Percentiles rank a stretch among this genome's conserved stretches.
Evolutionary conservation across 2,888 invertebrate genomes (phyloP).

Genomic region (Rotaria macrura): DNA sequence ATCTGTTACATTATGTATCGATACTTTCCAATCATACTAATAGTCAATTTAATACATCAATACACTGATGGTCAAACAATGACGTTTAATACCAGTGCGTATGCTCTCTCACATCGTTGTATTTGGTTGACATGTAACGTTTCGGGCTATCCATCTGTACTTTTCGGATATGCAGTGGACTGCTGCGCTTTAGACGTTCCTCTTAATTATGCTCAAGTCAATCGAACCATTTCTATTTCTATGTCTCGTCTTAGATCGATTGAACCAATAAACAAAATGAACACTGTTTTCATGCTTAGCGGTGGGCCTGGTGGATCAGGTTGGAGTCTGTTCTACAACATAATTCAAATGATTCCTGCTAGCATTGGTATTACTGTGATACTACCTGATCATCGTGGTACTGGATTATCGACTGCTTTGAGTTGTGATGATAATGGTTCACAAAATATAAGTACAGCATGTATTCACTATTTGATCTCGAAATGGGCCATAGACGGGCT

Average conservation of each 20-base stretch:
- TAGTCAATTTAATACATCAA: too few relatives aligned
- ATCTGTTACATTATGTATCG: too few relatives aligned
- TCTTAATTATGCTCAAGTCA: not conserved
- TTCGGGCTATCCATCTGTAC: not conserved
- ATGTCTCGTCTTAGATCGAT: not conserved
- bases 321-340: not conserved
- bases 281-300: not conserved
- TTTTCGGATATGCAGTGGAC: not conserved
- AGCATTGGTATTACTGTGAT: not conserved
- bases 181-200: not conserved
- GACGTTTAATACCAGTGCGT: not conserved
- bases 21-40: too few relatives aligned
- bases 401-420: not conserved
- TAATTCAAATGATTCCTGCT: fast-evolving
- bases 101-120: not conserved
- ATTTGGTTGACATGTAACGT: not conserved
- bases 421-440: not conserved
- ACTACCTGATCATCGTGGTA: not conserved
- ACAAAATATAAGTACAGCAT: not conserved
- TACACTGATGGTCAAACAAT: too few relatives aligned
- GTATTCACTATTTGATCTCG: not conserved
- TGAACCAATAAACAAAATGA: not conserved
- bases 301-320: not conserved
- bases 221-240: not conserved
- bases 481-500: not conserved